phyloP scores from a whole-genome alignment of 2,113 vertebrate genomes.

The Cyanoderma ruficeps region DNA sequence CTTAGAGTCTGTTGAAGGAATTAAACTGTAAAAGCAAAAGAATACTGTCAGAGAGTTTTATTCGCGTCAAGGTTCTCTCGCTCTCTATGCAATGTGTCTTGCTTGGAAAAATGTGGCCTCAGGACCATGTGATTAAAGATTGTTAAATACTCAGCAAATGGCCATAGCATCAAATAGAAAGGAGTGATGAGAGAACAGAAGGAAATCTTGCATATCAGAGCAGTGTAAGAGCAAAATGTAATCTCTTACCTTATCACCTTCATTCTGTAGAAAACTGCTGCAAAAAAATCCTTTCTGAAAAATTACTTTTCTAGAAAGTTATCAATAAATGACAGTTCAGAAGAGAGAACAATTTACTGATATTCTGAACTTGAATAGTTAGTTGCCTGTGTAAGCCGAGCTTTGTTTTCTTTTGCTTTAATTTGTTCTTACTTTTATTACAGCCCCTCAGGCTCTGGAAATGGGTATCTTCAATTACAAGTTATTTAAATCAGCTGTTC shows the following conservation, averaged over 20 bases:
- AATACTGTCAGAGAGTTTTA: neutral
- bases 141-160: conserved; percentile 13
- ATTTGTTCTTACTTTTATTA: conserved; percentile 29
- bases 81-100: neutral
- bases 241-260: neutral
- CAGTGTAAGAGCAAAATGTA: neutral
- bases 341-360: neutral
- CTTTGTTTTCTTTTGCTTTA: neutral
- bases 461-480: conserved; percentile 26
- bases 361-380: neutral
- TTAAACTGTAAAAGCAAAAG: neutral
- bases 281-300: neutral
- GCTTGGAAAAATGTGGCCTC: neutral
- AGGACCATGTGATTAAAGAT: neutral
- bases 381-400: neutral
- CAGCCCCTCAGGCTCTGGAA: conserved; percentile 2
- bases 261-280: neutral
- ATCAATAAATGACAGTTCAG: neutral
- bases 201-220: neutral
- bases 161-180: neutral
- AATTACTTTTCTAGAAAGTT: neutral
- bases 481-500: conserved; percentile 48
- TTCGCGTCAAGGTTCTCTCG: neutral
- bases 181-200: neutral
- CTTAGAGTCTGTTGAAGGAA: neutral